Conservation (phyloP, 2,888 invertebrate species). For the Drosophila siamana region DNA sequence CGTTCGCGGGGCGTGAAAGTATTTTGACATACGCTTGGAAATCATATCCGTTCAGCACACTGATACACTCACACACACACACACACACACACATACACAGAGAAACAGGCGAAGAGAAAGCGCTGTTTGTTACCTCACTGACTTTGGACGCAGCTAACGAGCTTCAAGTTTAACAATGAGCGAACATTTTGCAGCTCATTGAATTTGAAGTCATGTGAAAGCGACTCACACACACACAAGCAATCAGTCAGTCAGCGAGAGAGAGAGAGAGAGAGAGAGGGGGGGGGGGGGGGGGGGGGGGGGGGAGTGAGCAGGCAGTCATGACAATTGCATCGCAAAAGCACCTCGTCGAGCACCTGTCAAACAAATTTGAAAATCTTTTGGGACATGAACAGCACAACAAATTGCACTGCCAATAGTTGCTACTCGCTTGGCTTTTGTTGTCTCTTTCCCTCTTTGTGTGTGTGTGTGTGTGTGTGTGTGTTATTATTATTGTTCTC, state of each 20-base stretch:
- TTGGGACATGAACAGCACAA: conserved; percentile 29
- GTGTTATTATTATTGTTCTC: background rate
- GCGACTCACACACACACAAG: conserved; percentile 36
- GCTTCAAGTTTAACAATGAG: conserved; percentile 77
- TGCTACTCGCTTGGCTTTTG: background rate
- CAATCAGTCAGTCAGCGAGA: conserved; percentile 61
- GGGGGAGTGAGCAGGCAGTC: background rate
- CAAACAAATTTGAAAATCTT: conserved; percentile 39
- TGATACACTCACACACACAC: conserved; percentile 23
- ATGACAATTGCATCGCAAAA: conserved; percentile 52
- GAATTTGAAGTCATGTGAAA: conserved; percentile 80
- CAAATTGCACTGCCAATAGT: conserved; percentile 37
- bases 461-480: too few relatives aligned
- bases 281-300: background rate
- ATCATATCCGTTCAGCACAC: conserved; percentile 55
- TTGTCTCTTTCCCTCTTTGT: too few relatives aligned
- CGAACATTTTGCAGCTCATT: conserved; percentile 79
- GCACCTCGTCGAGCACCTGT: conserved; percentile 47
- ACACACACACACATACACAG: conserved; percentile 2
- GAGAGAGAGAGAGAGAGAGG: background rate
- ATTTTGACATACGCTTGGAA: conserved; percentile 63
- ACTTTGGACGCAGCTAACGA: conserved; percentile 66
- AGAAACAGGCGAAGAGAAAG: conserved; percentile 5
- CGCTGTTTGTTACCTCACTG: conserved; percentile 38
- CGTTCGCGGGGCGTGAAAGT: conserved; percentile 69